Evolutionary conservation across 1,140 invertebrate genomes (phyloP).

Genomic region (Alviniconcha marisindica): DNA sequence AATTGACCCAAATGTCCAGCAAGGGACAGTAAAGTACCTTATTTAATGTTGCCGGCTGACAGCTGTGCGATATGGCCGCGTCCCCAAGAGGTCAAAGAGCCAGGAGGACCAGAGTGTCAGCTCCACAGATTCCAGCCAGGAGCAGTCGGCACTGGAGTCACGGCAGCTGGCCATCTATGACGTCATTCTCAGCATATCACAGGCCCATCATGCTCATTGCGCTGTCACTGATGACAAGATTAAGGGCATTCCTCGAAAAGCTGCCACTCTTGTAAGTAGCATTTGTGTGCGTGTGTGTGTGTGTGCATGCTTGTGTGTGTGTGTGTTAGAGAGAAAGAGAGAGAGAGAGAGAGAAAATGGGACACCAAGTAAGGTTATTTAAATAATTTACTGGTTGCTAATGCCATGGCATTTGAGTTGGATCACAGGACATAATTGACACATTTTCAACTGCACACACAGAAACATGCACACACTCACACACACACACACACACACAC

Average conservation of each 20-base stretch:
- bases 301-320: neutral
- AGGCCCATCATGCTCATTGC: conserved; percentile 93
- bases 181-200: conserved; percentile 90
- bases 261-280: conserved; percentile 43
- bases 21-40: too few relatives aligned
- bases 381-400: neutral
- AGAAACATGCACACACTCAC: too few relatives aligned
- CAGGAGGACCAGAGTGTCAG: conserved; percentile 78
- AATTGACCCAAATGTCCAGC: too few relatives aligned
- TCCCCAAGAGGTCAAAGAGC: conserved; percentile 94
- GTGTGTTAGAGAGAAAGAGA: too few relatives aligned
- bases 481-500: too few relatives aligned
- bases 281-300: neutral
- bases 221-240: conserved; percentile 92
- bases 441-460: too few relatives aligned
- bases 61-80: conserved; percentile 97
- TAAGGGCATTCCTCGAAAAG: conserved; percentile 82
- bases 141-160: conserved; percentile 72
- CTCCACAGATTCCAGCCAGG: conserved; percentile 65
- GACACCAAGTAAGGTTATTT: too few relatives aligned
- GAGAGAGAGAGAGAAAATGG: too few relatives aligned
- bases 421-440: neutral
- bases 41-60: too few relatives aligned
- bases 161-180: conserved; percentile 85
- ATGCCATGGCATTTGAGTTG: too few relatives aligned